phyloP scores from a whole-genome alignment of 2,797 vertebrate genomes.

The Tenualosa thibaudeaui region DNA sequence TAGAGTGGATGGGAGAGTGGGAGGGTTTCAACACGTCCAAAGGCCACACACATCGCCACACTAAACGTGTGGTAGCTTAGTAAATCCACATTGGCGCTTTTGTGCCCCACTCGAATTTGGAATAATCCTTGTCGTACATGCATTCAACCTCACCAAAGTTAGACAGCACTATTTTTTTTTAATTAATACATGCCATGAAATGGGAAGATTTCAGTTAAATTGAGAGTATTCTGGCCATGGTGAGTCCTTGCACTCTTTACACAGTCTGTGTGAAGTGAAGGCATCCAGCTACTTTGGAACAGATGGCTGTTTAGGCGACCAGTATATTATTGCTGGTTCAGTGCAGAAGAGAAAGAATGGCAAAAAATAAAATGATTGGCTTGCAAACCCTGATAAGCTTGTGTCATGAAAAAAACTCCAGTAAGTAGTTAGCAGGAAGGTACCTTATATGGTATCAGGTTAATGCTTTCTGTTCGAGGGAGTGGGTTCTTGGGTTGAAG shows the following conservation, averaged over 20 bases:
- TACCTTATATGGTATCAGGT: background rate
- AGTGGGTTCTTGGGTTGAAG: background rate
- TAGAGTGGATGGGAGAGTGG: background rate
- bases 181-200: background rate
- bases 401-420: background rate
- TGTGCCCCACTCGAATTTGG: background rate
- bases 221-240: background rate
- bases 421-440: background rate
- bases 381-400: background rate
- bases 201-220: background rate
- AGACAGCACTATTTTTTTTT: background rate
- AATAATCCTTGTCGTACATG: background rate
- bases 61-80: background rate
- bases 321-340: background rate
- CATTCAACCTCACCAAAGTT: background rate
- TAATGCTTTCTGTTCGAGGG: background rate
- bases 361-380: constrained; percentile 13
- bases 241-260: background rate
- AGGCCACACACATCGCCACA: background rate
- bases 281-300: background rate
- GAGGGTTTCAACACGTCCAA: background rate
- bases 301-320: constrained; percentile 1
- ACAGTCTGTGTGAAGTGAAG: background rate
- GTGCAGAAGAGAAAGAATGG: background rate
- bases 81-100: background rate